Percentiles rank a stretch among this genome's conserved stretches.
These are phyloP conservation scores for Chirona hameri DNA, from an alignment of 2,888 invertebrate genomes.

Conservation along the genomic window DNA sequence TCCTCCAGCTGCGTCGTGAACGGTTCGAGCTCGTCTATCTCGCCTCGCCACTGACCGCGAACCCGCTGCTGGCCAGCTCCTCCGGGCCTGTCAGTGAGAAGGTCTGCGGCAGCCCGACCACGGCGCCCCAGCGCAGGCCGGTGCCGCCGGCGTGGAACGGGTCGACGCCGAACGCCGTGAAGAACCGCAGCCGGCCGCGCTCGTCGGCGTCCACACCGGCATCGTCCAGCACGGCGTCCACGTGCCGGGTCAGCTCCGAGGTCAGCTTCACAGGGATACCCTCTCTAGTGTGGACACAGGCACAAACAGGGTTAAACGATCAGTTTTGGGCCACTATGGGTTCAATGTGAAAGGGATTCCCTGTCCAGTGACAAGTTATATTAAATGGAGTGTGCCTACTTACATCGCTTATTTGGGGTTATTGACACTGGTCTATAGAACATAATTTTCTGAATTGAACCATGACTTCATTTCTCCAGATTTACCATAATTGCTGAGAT, in stretches of 20 bases:
- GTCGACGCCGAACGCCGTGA: conserved; percentile 25
- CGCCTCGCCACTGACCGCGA: background rate
- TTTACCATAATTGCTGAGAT: no score
- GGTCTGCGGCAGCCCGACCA: background rate
- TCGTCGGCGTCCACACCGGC: background rate
- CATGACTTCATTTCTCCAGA: no score
- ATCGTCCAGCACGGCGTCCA: conserved; percentile 6
- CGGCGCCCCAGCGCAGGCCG: conserved; percentile 2
- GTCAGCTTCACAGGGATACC: background rate
- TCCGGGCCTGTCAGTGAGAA: background rate
- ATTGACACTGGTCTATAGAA: no score
- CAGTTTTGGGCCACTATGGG: no score
- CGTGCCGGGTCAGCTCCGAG: background rate
- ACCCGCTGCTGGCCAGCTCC: background rate
- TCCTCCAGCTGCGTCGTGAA: no score
- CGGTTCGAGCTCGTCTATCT: no score
- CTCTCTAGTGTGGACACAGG: background rate
- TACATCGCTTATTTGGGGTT: no score
- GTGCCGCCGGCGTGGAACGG: conserved; percentile 1
- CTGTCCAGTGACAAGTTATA: no score
- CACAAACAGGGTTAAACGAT: background rate
- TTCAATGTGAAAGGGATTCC: no score
- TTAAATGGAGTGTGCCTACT: no score
- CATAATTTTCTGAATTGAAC: no score
- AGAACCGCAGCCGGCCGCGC: background rate